Conservation (phyloP, 2,888 invertebrate species). For the Elysia crispata region DNA sequence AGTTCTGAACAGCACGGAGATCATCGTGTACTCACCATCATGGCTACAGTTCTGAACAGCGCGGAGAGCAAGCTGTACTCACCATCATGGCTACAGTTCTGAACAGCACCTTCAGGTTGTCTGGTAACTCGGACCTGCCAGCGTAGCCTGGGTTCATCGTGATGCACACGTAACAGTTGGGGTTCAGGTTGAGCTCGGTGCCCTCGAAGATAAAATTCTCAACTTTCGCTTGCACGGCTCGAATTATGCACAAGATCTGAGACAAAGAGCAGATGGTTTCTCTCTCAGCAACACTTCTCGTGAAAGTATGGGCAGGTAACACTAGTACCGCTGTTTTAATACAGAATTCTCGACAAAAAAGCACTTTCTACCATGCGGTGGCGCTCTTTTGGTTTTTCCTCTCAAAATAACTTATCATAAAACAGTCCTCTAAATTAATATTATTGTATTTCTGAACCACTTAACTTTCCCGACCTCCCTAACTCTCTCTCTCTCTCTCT, state of each 20-base stretch:
- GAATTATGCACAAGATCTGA: slow-evolving; percentile 86
- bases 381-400: no score
- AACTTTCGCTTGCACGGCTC: slow-evolving; percentile 84
- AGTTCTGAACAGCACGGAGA: slow-evolving; percentile 76
- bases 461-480: no score
- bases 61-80: no score
- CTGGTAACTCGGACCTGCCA: slow-evolving; percentile 80
- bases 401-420: no score
- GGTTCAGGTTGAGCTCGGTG: slow-evolving; percentile 85
- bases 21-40: no score
- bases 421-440: no score
- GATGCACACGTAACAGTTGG: slow-evolving; percentile 85
- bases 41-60: not conserved
- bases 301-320: not conserved
- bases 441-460: no score
- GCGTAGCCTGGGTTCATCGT: slow-evolving; percentile 80
- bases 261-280: slow-evolving; percentile 23
- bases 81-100: slow-evolving; percentile 87
- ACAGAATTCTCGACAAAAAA: not conserved
- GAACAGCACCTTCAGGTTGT: slow-evolving; percentile 79
- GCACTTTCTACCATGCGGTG: no score
- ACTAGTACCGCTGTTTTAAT: not conserved
- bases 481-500: no score
- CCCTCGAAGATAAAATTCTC: slow-evolving; percentile 88
- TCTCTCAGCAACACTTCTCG: not conserved